Conservation (phyloP, 2,797 vertebrate species). For the Setipinna tenuifilis region DNA sequence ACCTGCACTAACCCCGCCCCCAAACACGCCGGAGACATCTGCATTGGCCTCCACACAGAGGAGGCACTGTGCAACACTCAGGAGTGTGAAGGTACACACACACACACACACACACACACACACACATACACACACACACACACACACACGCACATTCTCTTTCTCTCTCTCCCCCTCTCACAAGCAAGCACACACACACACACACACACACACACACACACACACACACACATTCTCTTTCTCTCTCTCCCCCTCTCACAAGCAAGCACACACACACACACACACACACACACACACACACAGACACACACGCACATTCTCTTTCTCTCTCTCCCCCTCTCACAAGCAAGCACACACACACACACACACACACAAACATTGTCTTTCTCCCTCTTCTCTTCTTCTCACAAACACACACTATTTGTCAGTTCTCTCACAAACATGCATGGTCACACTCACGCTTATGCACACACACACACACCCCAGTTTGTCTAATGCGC, state of each 20-base stretch:
- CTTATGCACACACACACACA: neutral
- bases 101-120: neutral
- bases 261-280: neutral
- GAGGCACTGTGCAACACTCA: conserved; percentile 93
- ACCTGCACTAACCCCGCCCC: conserved; percentile 87
- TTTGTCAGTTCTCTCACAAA: too few relatives aligned
- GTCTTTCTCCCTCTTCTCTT: neutral
- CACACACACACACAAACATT: neutral
- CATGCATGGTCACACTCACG: neutral
- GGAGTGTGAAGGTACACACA: conserved; percentile 81
- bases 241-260: neutral
- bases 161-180: neutral
- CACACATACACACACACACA: conserved; percentile 12
- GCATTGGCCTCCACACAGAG: conserved; percentile 92
- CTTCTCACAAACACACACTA: neutral
- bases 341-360: neutral
- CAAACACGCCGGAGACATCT: conserved; percentile 88
- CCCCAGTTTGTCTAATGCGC: neutral
- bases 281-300: conserved; percentile 18
- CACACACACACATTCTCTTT: neutral
- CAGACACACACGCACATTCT: conserved; percentile 13
- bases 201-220: too few relatives aligned
- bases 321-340: neutral
- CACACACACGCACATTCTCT: conserved; percentile 7
- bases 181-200: neutral